phyloP scores from a whole-genome alignment of 1,140 invertebrate species.

The Ganaspis sp. region DNA sequence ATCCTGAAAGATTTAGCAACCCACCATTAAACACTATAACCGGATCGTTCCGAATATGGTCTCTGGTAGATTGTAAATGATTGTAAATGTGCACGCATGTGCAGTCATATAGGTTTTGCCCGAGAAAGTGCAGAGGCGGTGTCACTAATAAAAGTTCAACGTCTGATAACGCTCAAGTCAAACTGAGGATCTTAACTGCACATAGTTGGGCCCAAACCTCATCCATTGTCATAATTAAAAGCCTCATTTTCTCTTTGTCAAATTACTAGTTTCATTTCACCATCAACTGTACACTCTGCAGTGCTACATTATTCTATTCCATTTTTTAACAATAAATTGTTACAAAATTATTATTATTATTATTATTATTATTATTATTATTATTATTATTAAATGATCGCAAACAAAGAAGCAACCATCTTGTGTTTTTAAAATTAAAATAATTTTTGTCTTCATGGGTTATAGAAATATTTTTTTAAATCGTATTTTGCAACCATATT shows the following conservation, averaged over 20 bases:
- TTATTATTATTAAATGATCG: too few species aligned
- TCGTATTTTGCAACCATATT: too few species aligned
- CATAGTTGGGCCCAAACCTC: conserved; percentile 27
- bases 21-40: conserved; percentile 43
- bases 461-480: too few species aligned
- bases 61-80: conserved; percentile 32
- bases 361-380: too few species aligned
- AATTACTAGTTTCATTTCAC: background rate
- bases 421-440: too few species aligned
- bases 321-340: too few species aligned
- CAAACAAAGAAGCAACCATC: too few species aligned
- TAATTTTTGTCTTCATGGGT: too few species aligned
- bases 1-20: conserved; percentile 7
- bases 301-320: too few species aligned
- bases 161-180: conserved; percentile 39
- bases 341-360: too few species aligned
- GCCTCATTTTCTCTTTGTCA: background rate
- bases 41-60: conserved; percentile 53
- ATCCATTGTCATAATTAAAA: conserved; percentile 23
- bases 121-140: conserved; percentile 39
- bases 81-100: conserved; percentile 33
- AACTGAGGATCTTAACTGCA: conserved; percentile 7
- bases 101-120: conserved; percentile 27
- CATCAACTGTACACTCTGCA: background rate
- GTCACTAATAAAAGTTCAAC: conserved; percentile 47